Evolutionary conservation across 2,113 vertebrate genomes (phyloP).

Genomic region (Meriones unguiculatus): DNA sequence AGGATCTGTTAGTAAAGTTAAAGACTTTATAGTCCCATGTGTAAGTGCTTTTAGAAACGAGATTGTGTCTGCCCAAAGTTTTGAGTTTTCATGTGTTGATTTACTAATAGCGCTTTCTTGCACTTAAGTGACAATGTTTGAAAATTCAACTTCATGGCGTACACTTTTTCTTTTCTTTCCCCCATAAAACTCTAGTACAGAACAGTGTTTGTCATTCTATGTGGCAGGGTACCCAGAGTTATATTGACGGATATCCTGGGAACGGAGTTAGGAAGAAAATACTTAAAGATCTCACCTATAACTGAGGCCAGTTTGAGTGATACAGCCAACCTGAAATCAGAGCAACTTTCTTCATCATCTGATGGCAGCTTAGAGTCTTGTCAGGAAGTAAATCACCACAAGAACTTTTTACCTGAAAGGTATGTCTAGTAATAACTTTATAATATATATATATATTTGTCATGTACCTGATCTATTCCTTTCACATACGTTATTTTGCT

Average conservation of each 20-base stretch:
- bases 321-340: conserved; percentile 86
- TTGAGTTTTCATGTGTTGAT: conserved; percentile 33
- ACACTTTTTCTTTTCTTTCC: conserved; percentile 24
- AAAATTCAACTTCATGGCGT: conserved; percentile 63
- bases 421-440: conserved; percentile 84
- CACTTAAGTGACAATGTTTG: conserved; percentile 59
- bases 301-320: conserved; percentile 85
- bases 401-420: conserved; percentile 87
- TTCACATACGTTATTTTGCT: background rate
- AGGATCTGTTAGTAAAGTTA: conserved; percentile 41
- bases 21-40: background rate
- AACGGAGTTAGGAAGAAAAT: conserved; percentile 90
- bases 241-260: conserved; percentile 89
- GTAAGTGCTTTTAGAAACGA: conserved; percentile 35
- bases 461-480: background rate
- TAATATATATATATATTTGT: conserved; percentile 53
- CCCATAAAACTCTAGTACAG: conserved; percentile 70
- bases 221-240: conserved; percentile 90
- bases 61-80: conserved; percentile 11
- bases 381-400: conserved; percentile 86
- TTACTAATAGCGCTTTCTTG: conserved; percentile 54
- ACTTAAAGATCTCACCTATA: conserved; percentile 81
- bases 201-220: conserved; percentile 84
- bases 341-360: conserved; percentile 85
- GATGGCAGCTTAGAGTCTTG: conserved; percentile 86